A percentile compares a stretch with the other conserved stretches of the same genome.
phyloP scores from a whole-genome alignment of 2,888 invertebrate species.

The Lordiphosa andalusiaca region DNA sequence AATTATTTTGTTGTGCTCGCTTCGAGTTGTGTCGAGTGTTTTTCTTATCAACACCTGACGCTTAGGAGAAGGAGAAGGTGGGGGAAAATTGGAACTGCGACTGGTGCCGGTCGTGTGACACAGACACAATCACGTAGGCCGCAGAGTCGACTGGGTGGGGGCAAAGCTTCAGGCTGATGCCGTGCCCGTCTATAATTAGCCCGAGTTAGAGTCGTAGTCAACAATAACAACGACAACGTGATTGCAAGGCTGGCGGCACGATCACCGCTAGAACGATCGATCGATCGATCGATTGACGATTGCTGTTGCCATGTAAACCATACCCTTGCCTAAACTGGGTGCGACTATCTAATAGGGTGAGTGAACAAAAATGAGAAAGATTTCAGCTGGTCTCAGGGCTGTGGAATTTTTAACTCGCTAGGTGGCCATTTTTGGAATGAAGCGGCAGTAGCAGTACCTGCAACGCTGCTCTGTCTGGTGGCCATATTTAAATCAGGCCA shows the following conservation, averaged over 20 bases:
- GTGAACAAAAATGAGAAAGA: constrained; percentile 6
- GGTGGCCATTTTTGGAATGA: constrained; percentile 55
- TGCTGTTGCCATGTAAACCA: constrained; percentile 60
- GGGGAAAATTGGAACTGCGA: constrained; percentile 10
- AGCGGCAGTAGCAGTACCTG: neutral
- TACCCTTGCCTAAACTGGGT: constrained; percentile 46
- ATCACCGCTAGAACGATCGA: constrained; percentile 13
- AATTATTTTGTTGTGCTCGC: constrained; percentile 73
- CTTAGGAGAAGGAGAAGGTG: neutral
- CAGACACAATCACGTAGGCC: constrained; percentile 69
- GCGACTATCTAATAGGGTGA: constrained; percentile 46
- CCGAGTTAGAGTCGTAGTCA: constrained; percentile 38
- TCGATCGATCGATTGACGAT: constrained; percentile 16
- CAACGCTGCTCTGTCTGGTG: constrained; percentile 5
- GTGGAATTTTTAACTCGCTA: constrained; percentile 16
- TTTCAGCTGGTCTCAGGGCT: too few species aligned
- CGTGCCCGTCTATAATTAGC: constrained; percentile 58
- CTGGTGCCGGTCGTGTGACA: constrained; percentile 62
- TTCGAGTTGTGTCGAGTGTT: constrained; percentile 51
- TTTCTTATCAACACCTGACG: constrained; percentile 57
- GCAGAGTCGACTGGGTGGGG: constrained; percentile 4
- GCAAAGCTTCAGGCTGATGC: constrained; percentile 3
- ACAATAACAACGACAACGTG: constrained; percentile 29
- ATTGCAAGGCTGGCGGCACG: constrained; percentile 37
- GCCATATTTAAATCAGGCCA: constrained; percentile 40